Conservation (phyloP, 2,113 vertebrate genomes). For the Xyliphius kryptos region DNA sequence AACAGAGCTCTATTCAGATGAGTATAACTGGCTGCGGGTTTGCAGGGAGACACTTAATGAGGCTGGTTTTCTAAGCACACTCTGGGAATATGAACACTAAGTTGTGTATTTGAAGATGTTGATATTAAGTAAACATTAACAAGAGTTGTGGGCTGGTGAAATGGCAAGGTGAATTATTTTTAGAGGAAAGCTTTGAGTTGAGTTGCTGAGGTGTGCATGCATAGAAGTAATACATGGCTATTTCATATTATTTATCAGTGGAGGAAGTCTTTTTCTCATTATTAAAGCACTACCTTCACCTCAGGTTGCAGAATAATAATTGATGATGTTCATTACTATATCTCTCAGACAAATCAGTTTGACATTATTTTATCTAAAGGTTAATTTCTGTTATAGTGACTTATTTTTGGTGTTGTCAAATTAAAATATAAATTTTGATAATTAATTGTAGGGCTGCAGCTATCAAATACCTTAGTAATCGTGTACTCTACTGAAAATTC, state of each 20-base stretch:
- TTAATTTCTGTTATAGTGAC: not conserved
- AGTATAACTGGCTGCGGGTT: not conserved
- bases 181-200: not conserved
- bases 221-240: not conserved
- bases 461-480: too few relatives aligned
- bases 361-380: too few relatives aligned
- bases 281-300: not conserved
- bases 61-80: conserved; percentile 1
- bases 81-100: conserved; percentile 16
- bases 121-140: conserved; percentile 26
- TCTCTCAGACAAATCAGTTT: too few relatives aligned
- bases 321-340: not conserved
- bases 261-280: not conserved
- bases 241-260: not conserved
- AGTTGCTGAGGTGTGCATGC: not conserved
- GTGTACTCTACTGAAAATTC: too few relatives aligned
- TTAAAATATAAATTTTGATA: too few relatives aligned
- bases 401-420: too few relatives aligned
- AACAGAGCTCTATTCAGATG: not conserved
- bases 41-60: not conserved
- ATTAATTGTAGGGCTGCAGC: too few relatives aligned
- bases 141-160: conserved; percentile 11
- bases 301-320: not conserved
- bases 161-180: conserved; percentile 14
- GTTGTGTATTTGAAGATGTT: conserved; percentile 14